Percentiles rank a stretch among this genome's conserved stretches.
Evolutionary conservation across 1,140 invertebrate genomes (phyloP).

Genomic region (Hestina assimilis): DNA sequence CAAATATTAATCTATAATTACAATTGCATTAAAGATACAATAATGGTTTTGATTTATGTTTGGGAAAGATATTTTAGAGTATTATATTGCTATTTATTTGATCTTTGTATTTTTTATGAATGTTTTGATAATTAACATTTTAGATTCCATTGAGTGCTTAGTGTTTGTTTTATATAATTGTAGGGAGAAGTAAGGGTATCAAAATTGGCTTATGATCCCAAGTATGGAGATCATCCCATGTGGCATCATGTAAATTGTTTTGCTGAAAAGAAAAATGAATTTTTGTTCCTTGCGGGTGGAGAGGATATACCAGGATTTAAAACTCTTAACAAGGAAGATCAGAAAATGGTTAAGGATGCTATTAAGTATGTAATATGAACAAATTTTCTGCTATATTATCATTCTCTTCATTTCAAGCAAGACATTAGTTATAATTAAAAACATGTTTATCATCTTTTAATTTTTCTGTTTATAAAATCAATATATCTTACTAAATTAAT

Average conservation of each 20-base stretch:
- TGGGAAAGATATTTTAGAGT: too few relatives aligned
- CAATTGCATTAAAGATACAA: too few relatives aligned
- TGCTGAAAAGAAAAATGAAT: slow-evolving; percentile 84
- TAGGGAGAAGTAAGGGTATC: slow-evolving; percentile 89
- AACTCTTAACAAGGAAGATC: slow-evolving; percentile 86
- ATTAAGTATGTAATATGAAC: slow-evolving; percentile 81
- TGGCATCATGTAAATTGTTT: slow-evolving; percentile 98
- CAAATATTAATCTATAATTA: too few relatives aligned
- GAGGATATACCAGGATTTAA: slow-evolving; percentile 87
- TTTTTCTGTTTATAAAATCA: slow-evolving; percentile 16
- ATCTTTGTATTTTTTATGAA: too few relatives aligned
- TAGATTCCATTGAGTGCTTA: too few relatives aligned
- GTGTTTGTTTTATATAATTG: slow-evolving; percentile 26
- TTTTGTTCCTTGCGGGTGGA: slow-evolving; percentile 87
- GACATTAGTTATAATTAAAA: too few relatives aligned
- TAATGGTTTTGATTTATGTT: too few relatives aligned
- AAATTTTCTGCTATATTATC: too few relatives aligned
- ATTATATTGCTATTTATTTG: too few relatives aligned
- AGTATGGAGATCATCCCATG: slow-evolving; percentile 88
- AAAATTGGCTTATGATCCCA: slow-evolving; percentile 92
- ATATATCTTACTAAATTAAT: slow-evolving; percentile 10
- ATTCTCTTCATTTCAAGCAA: too few relatives aligned
- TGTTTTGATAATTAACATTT: too few relatives aligned
- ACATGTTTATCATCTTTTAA: background rate
- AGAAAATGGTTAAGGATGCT: slow-evolving; percentile 82